These are phyloP conservation scores for Coreius guichenoti DNA, from an alignment of 2,797 vertebrate genomes.

Conservation along the genomic window DNA sequence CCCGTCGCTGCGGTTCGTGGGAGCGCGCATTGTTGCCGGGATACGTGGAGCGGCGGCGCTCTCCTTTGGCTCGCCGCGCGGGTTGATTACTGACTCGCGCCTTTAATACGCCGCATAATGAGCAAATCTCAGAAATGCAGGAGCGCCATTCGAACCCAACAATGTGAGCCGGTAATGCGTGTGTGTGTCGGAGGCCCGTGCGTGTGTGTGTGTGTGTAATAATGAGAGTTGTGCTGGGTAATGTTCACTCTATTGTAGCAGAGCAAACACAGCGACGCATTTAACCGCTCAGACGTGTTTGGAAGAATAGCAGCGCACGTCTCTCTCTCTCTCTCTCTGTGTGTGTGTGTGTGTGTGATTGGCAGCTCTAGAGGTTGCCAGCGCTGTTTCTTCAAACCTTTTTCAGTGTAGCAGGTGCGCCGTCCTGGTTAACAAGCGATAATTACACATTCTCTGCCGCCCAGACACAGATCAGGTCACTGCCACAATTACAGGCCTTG, in stretches of 20 bases:
- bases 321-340: slow-evolving; percentile 59
- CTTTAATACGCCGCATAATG: slow-evolving; percentile 99
- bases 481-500: slow-evolving; percentile 95
- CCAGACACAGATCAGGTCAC: slow-evolving; percentile 96
- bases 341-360: slow-evolving; percentile 10
- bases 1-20: slow-evolving; percentile 42
- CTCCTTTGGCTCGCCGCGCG: slow-evolving; percentile 83
- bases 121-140: slow-evolving; percentile 99
- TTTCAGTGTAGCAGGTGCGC: slow-evolving; percentile 93
- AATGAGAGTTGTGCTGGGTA: slow-evolving; percentile 98
- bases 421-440: slow-evolving; percentile 88
- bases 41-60: slow-evolving; percentile 83
- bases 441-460: slow-evolving; percentile 96
- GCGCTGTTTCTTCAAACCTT: slow-evolving; percentile 29
- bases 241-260: slow-evolving; percentile 98
- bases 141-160: slow-evolving; percentile 94
- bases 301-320: slow-evolving; percentile 88
- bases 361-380: slow-evolving; percentile 80
- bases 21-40: slow-evolving; percentile 74
- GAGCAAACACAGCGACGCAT: slow-evolving; percentile 92
- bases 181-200: slow-evolving; percentile 14
- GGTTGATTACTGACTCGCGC: slow-evolving; percentile 92
- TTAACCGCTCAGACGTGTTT: slow-evolving; percentile 92
- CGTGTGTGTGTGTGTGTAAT: slow-evolving; percentile 67
- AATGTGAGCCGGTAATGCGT: slow-evolving; percentile 87